Conservation (phyloP, 2,113 vertebrate genomes). For the pig (Sus scrofa) region DNA sequence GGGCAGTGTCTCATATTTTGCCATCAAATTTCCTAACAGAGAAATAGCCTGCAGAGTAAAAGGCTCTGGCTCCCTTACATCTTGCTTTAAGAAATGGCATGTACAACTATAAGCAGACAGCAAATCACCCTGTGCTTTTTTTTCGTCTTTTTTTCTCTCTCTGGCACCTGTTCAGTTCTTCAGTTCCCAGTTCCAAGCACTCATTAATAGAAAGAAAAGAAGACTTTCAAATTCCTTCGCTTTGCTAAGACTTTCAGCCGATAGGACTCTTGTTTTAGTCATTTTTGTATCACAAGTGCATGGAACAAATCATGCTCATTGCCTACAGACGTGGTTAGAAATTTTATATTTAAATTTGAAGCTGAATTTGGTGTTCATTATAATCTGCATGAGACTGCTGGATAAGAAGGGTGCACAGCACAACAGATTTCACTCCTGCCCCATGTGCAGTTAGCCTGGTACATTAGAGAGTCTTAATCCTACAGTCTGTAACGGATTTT, state of each 20-base stretch:
- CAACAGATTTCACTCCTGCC: neutral
- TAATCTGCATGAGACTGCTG: neutral
- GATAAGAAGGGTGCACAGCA: fast-evolving
- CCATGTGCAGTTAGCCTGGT: neutral
- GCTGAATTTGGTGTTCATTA: neutral
- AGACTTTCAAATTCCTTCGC: neutral
- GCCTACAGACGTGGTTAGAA: neutral
- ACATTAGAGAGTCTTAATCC: neutral
- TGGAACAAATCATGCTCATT: neutral
- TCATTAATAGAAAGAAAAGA: neutral
- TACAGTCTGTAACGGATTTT: neutral
- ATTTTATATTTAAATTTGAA: slow-evolving; percentile 1
- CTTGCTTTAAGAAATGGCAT: neutral
- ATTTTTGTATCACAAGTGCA: neutral
- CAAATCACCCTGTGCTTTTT: neutral
- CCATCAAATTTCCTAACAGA: neutral
- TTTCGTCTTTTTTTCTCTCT: neutral
- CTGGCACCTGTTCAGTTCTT: neutral
- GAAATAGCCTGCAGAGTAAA: neutral
- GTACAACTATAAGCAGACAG: neutral
- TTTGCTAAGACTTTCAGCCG: neutral
- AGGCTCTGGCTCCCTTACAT: neutral
- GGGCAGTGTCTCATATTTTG: neutral
- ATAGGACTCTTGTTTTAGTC: neutral
- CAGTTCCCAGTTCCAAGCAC: neutral